Base-by-base conservation (phyloP, 2,113 vertebrate genomes). In the Origma solitaria region DNA sequence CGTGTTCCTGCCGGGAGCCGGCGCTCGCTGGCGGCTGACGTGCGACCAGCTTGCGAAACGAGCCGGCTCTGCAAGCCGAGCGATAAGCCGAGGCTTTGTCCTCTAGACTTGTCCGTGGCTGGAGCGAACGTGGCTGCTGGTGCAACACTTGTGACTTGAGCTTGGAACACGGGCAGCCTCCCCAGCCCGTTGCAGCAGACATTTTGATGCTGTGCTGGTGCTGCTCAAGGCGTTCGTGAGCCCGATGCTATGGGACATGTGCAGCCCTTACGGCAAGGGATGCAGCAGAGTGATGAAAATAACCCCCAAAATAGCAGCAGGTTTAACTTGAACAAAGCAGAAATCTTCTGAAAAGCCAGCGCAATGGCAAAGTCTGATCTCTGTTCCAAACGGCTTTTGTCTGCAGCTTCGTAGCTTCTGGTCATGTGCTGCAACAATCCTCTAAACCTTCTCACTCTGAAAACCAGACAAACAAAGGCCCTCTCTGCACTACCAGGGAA, bases 391-490 rank as follows among this genome's bases (percentile, higher is more conserved):
- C 40, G 44, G 82, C 72, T 95, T 94, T 86, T 92, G 90, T 86
- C 88, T 90, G 88, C 58, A 70, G 90, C 76, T 92, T 76, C 4
- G 0, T 77, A 69, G 86, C 78, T 93, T 86, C 82, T 86, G 96
- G 79, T 95, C 93, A 93, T 81, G 85, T 71, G 94, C 65, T 95
- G 77, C 86, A 53, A 56, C 92, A 94, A 88, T 85, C 78, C 84
- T 69, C 80, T 77, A 58, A 93, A 92, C 50, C 81, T 69, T 38
- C 89, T 91, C 57, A 13, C 60, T 54, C 89, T 35, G 81, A 27
- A 90, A 85, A 62, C 1, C 21, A 64, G 69, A 62, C 30, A 78
- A 85, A 95, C 91, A 93, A 94, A 95, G 90, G 88, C 69, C 11
- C 53, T 92, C 82, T 94, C 92, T 84, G 80, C 82, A 28, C 65